These are phyloP conservation scores for Margaritifera margaritifera DNA, from an alignment of 2,888 invertebrate genomes.

Conservation along the genomic window DNA sequence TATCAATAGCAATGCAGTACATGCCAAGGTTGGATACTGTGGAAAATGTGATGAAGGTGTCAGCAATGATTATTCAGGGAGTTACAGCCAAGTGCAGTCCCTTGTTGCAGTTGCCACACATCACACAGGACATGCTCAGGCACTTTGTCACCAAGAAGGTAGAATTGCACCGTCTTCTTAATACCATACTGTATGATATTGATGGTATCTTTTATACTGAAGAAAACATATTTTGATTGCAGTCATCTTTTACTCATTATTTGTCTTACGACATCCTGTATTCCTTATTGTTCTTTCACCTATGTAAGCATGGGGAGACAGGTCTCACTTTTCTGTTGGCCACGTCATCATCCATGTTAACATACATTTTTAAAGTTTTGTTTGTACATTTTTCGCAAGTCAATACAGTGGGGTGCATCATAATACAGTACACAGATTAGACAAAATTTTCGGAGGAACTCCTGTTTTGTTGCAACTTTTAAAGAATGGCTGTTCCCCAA, in stretches of 20 bases:
- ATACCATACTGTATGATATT: no score
- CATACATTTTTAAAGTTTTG: no score
- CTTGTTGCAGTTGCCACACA: slow-evolving; percentile 93
- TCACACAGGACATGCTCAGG: slow-evolving; percentile 86
- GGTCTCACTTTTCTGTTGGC: no score
- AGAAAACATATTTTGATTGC: background rate
- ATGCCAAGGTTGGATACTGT: slow-evolving; percentile 86
- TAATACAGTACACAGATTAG: no score
- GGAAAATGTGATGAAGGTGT: slow-evolving; percentile 97
- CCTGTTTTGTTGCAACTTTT: no score
- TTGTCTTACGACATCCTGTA: background rate
- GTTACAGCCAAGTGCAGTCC: slow-evolving; percentile 97
- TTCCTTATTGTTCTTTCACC: background rate
- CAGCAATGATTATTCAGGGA: slow-evolving; percentile 97
- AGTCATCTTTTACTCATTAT: background rate
- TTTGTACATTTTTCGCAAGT: no score
- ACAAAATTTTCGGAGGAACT: no score
- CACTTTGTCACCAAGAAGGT: slow-evolving; percentile 78
- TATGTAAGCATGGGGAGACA: no score
- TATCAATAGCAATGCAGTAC: slow-evolving; percentile 20
- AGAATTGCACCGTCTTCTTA: slow-evolving; percentile 76
- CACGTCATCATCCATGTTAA: no score
- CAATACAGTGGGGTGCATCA: no score
- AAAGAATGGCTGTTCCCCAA: no score
- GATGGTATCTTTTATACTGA: no score